Conservation (phyloP, 2,888 invertebrate genomes). For the Microchrysa polita region DNA sequence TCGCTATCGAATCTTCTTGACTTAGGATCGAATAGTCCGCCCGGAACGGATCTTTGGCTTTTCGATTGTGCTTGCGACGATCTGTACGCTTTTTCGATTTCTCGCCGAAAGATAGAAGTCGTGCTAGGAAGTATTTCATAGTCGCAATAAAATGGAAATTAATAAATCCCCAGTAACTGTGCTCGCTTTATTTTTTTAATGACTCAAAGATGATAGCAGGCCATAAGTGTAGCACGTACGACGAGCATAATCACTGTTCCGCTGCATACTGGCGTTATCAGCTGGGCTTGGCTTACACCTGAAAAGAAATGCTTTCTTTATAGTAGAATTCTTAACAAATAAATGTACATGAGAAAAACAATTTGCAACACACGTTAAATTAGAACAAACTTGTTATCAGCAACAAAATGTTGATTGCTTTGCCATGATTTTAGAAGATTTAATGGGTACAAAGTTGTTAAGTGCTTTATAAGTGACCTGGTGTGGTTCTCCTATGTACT, state of each 20-base stretch:
- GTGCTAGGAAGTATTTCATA: conserved; percentile 20
- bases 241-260: background rate
- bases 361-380: too few relatives aligned
- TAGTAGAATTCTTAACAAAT: too few relatives aligned
- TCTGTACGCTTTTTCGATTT: conserved; percentile 14
- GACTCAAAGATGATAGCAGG: background rate
- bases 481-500: too few relatives aligned
- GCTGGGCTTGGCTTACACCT: background rate
- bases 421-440: too few relatives aligned
- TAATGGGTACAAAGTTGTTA: too few relatives aligned
- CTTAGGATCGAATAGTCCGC: conserved; percentile 16
- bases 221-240: background rate
- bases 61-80: background rate
- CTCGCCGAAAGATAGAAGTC: background rate
- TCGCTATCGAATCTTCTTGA: conserved; percentile 24
- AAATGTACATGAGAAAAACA: too few relatives aligned
- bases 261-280: background rate
- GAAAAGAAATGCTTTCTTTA: background rate
- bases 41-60: background rate
- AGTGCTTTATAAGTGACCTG: too few relatives aligned
- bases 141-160: conserved; percentile 1
- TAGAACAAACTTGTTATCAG: too few relatives aligned
- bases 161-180: background rate
- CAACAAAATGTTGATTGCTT: too few relatives aligned
- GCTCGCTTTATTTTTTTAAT: conserved; percentile 10